Evolutionary conservation across 2,797 vertebrate species (phyloP).

Genomic region (Xiphorhynchus erythropygius): DNA sequence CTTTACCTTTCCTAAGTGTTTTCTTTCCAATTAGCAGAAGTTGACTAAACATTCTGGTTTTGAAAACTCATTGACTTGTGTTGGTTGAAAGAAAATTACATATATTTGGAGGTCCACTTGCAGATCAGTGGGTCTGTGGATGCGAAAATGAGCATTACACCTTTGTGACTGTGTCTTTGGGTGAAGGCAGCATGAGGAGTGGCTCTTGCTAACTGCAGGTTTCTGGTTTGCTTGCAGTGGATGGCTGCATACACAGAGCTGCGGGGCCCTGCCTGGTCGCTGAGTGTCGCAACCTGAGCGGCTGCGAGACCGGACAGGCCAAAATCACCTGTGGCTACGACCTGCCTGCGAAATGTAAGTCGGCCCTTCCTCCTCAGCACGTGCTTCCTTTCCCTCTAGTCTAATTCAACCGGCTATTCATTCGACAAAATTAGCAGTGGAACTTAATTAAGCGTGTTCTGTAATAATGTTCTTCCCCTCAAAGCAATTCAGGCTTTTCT

Average conservation of each 20-base stretch:
- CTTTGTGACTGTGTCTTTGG: fast-evolving
- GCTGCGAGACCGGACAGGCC: constrained; percentile 94
- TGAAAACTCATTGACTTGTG: background rate
- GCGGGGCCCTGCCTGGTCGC: constrained; percentile 91
- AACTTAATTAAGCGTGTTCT: constrained; percentile 55
- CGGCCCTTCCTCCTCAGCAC: background rate
- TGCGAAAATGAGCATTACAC: background rate
- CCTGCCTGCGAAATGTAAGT: constrained; percentile 97
- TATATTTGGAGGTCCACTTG: background rate
- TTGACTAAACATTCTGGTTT: background rate
- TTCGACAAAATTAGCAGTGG: constrained; percentile 32
- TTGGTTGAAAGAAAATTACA: background rate
- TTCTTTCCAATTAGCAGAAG: background rate
- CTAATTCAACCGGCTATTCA: constrained; percentile 34
- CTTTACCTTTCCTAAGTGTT: background rate
- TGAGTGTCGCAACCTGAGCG: constrained; percentile 92
- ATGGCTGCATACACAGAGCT: constrained; percentile 98
- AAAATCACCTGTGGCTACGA: constrained; percentile 98
- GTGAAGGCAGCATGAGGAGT: background rate
- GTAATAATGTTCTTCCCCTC: constrained; percentile 35
- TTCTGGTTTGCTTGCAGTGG: constrained; percentile 80
- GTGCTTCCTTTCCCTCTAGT: background rate
- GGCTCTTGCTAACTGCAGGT: background rate
- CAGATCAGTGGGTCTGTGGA: background rate
- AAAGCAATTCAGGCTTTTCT: constrained; percentile 32